Evolutionary conservation across 2,888 invertebrate species (phyloP), one percentile per base, ranked within the genome.

Genomic region (Serripes groenlandicus): DNA sequence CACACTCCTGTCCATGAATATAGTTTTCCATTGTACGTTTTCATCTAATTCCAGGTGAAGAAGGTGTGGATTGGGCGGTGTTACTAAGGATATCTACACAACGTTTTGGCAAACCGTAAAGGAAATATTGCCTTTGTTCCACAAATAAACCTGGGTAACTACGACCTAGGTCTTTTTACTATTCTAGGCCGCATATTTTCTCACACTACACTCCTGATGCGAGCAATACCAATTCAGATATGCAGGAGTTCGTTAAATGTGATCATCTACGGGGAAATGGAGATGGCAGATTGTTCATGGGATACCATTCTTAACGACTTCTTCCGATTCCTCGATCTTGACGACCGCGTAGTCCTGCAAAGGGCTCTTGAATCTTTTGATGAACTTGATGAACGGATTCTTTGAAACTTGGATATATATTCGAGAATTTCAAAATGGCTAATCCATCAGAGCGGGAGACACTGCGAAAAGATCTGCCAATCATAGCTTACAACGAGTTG

Each of bases 161-260:
- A 52, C 18, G 52, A 52, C 23, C 23, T 52, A 15, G 23, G 52
- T 15, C n/a, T 52, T 3, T 52, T 52, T 52, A 23, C 23, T 52
- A 52, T 23, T 7, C 52, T 52, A 4, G 52, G 52, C 23, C 52
- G 52, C 23, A 52, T 52, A n/a, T 52, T 52, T 23, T 52, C 52
- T 7, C 52, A 52, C 52, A n/a, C 52, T n/a, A 52, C 52, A 23
- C n/a, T 52, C 4, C 52, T 52, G 3, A 4, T 52, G 52, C 4
- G 15, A 52, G 23, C 52, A 49, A 28, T 52, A 26, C 70, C n/a
- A 28, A 28, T n/a, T 52, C 35, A 32, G 42, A 52, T 68, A 7
- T 70, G 70, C 4, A 70, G 28, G 52, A 54, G 49, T 9, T 28
- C 70, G 26, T 42, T 70, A n/a, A 49, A 30, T n/a, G 49, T 37